Conservation (phyloP, 2,113 vertebrate species). For the Oncorhynchus masou region DNA sequence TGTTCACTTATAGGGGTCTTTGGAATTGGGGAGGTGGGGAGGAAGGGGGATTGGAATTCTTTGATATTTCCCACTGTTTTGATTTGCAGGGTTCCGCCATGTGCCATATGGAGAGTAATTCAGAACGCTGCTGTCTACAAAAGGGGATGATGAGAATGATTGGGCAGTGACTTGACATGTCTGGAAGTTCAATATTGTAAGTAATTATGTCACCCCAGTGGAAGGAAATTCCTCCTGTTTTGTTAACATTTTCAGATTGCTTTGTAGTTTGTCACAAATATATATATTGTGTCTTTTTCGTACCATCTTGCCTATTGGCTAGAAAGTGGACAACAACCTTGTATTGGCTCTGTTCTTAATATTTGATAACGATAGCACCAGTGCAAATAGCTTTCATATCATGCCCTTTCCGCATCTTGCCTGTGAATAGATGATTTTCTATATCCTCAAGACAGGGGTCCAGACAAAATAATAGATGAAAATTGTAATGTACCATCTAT, state of each 20-base stretch:
- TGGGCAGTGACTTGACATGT: background rate
- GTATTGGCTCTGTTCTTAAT: conserved; percentile 39
- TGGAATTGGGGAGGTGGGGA: background rate
- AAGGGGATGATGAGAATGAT: background rate
- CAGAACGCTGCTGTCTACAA: background rate
- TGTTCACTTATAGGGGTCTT: background rate
- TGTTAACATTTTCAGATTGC: background rate
- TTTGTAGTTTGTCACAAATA: background rate
- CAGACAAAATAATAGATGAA: conserved; percentile 69
- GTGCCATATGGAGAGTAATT: conserved; percentile 65
- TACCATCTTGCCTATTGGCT: conserved; percentile 35
- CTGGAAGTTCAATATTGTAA: background rate
- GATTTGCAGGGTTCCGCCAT: conserved; percentile 42
- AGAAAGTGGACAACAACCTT: conserved; percentile 41
- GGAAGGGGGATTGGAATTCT: conserved; percentile 38
- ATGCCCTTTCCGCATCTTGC: conserved; percentile 12
- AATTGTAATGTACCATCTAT: conserved; percentile 85
- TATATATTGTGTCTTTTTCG: conserved; percentile 8
- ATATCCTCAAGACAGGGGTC: conserved; percentile 71
- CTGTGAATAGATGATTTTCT: conserved; percentile 69
- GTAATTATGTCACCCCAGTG: too few species aligned
- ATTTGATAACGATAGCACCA: conserved; percentile 38
- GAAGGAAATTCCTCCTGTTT: background rate
- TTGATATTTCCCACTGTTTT: conserved; percentile 61
- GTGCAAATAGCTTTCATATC: conserved; percentile 17